A percentile compares a stretch with the other conserved stretches of the same genome.
These are phyloP conservation scores for Augiades crinisus DNA, from an alignment of 2,888 invertebrate species.

Conservation along the genomic window DNA sequence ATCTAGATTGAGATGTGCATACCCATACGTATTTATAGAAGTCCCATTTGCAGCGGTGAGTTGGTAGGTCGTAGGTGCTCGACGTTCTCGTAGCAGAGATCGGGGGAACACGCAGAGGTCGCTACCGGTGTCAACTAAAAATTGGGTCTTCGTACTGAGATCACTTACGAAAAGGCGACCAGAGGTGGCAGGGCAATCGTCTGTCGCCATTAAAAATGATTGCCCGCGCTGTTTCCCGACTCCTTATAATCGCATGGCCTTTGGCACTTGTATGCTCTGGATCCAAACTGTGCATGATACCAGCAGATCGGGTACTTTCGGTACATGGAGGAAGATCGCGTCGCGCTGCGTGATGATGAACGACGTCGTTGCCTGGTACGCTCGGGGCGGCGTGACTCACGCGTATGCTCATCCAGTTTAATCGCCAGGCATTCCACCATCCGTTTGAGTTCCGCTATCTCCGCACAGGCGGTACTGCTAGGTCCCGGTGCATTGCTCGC, in stretches of 20 bases:
- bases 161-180: slow-evolving; percentile 37
- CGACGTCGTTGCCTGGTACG: neutral
- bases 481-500: neutral
- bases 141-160: slow-evolving; percentile 28
- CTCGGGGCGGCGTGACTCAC: slow-evolving; percentile 21
- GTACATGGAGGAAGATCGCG: slow-evolving; percentile 1
- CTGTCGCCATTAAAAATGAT: slow-evolving; percentile 39
- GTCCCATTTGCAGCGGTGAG: slow-evolving; percentile 38
- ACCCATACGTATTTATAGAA: slow-evolving; percentile 35
- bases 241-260: slow-evolving; percentile 19
- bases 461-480: neutral
- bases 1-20: slow-evolving; percentile 29
- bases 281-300: slow-evolving; percentile 22
- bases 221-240: slow-evolving; percentile 30
- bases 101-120: slow-evolving; percentile 36
- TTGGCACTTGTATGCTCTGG: slow-evolving; percentile 9
- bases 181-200: slow-evolving; percentile 29
- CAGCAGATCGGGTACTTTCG: neutral
- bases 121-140: slow-evolving; percentile 27
- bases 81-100: slow-evolving; percentile 27
- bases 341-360: neutral
- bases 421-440: neutral
- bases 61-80: slow-evolving; percentile 33
- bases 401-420: neutral
- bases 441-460: neutral